phyloP scores from a whole-genome alignment of 2,797 vertebrate genomes.

The Gallinago nigripennis region DNA sequence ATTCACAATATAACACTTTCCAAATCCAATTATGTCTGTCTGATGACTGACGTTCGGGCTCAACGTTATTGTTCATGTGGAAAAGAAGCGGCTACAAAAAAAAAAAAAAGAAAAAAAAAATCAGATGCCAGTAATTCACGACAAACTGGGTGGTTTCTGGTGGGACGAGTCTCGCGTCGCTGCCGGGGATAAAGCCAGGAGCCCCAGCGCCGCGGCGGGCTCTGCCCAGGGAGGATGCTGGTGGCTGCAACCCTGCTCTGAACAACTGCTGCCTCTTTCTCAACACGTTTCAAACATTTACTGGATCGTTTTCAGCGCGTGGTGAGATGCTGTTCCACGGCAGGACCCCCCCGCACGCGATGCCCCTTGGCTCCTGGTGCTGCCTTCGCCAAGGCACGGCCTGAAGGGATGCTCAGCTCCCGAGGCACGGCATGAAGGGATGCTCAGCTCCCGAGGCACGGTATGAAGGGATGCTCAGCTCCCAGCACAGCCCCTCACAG shows the following conservation, averaged over 20 bases:
- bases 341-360: accelerated
- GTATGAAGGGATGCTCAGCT: background rate
- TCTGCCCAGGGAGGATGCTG: accelerated
- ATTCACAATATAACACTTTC: conserved; percentile 66
- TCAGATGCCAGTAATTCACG: background rate
- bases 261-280: accelerated
- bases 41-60: background rate
- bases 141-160: background rate
- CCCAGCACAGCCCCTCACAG: background rate
- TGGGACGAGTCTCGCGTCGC: background rate
- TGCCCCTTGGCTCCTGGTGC: too few relatives aligned
- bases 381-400: background rate
- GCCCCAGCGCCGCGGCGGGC: accelerated
- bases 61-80: conserved; percentile 23
- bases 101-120: background rate
- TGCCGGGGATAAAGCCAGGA: background rate
- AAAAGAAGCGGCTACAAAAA: background rate
- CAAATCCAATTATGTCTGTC: conserved; percentile 55
- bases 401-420: background rate
- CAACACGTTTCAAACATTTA: accelerated
- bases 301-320: accelerated
- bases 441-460: background rate
- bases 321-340: background rate
- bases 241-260: background rate
- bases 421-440: too few relatives aligned